Evolutionary conservation across 2,888 invertebrate species (phyloP).

Genomic region (Epinotia bilunana): DNA sequence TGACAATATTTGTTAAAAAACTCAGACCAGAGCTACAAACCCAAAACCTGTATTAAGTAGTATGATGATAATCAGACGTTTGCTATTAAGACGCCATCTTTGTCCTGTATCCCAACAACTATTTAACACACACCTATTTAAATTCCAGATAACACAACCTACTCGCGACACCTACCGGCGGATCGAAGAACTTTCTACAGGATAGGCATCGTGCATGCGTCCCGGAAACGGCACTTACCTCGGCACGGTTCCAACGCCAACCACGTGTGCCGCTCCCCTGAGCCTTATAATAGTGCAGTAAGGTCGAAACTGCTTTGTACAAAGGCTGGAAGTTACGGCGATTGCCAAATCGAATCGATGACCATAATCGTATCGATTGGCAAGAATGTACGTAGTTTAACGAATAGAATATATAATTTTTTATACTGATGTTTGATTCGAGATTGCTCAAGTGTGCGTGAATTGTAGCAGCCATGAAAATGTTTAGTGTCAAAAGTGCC

Average conservation of each 20-base stretch:
- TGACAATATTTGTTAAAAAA: too few species aligned
- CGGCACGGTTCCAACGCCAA: constrained; percentile 64
- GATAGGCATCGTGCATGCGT: constrained; percentile 52
- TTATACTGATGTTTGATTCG: constrained; percentile 1
- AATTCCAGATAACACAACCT: constrained; percentile 80
- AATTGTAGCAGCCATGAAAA: neutral
- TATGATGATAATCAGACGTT: too few species aligned
- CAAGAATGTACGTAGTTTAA: constrained; percentile 53
- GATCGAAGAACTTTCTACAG: constrained; percentile 51
- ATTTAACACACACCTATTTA: constrained; percentile 40
- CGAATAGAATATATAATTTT: constrained; percentile 8
- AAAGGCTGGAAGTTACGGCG: constrained; percentile 47
- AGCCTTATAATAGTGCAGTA: constrained; percentile 45
- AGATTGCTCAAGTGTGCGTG: neutral
- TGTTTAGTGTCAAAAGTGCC: neutral
- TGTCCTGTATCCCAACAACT: neutral
- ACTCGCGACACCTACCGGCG: constrained; percentile 62
- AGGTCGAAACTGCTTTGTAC: constrained; percentile 48
- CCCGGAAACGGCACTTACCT: constrained; percentile 68
- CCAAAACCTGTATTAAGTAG: too few species aligned
- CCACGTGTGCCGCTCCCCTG: constrained; percentile 50
- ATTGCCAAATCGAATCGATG: constrained; percentile 60
- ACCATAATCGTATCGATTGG: constrained; percentile 58
- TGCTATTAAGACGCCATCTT: neutral
- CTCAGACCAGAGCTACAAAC: too few species aligned